phyloP scores from a whole-genome alignment of 2,797 vertebrate genomes.

The Rhynchonycteris naso region DNA sequence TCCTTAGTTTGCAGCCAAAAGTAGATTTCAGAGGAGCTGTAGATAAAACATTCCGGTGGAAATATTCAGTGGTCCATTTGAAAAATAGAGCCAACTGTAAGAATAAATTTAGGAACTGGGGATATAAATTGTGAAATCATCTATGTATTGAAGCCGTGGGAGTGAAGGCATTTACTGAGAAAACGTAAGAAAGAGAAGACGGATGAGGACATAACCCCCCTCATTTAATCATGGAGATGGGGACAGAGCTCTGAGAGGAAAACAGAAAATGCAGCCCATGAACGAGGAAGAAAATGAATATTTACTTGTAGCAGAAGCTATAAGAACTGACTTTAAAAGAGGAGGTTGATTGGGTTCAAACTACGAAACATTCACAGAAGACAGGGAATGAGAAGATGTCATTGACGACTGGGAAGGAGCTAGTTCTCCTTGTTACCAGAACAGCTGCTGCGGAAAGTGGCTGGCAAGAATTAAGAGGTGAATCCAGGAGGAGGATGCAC shows the following conservation, averaged over 20 bases:
- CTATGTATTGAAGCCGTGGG: not conserved
- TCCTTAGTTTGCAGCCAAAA: slow-evolving; percentile 3
- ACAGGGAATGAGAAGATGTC: not conserved
- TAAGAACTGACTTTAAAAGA: slow-evolving; percentile 2
- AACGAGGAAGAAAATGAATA: not conserved
- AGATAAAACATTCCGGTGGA: not conserved
- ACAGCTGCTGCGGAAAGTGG: not conserved
- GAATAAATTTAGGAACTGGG: not conserved
- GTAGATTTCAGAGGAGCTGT: not conserved
- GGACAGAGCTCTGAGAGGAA: not conserved
- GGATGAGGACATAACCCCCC: not conserved
- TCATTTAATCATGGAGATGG: not conserved
- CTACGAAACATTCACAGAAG: not conserved
- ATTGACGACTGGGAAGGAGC: not conserved
- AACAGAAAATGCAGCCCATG: not conserved
- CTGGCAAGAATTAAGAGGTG: not conserved
- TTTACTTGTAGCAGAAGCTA: not conserved
- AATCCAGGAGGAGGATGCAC: not conserved
- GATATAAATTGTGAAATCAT: not conserved
- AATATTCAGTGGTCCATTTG: not conserved
- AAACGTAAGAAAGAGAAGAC: not conserved
- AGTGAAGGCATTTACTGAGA: not conserved
- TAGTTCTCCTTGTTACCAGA: not conserved
- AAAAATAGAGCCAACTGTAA: slow-evolving; percentile 39
- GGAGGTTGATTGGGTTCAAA: not conserved